Base-by-base conservation (phyloP, 1,140 invertebrate genomes). In the Temnothorax longispinosus region DNA sequence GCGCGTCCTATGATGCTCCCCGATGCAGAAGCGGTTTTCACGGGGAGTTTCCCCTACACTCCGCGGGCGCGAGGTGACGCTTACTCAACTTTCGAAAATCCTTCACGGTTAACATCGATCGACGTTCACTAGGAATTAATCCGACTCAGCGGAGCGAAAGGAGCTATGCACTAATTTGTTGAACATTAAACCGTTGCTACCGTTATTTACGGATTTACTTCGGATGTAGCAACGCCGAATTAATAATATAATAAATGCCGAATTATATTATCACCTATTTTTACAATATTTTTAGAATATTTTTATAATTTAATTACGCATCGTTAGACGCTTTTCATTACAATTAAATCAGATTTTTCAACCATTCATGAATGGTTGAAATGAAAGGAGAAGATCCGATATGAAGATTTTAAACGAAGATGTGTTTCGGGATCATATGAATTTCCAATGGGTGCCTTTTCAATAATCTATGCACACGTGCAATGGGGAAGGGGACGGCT, bases 401-500 rank as follows among this genome's bases (percentile, higher is more conserved):
- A 41, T 76, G 44, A 67, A 78, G 87, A 82, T 54, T 90, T 75
- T 89, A 92, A 93, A 93, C 87, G 91, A 88, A 89, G 81, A 90
- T 90, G 89, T 85, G 87, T 85, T 82, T 86, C 86, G 86, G 81
- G 77, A 75, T 90, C 88, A 77, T 86, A 90, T 90, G 88, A 93
- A 90, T 90, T 92, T 91, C 90, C 86, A 82, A 86, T 87, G 84
- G 87, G 50, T 62, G 84, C 77, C 87, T 87, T 92, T 90, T 84
- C 90, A 92, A 93, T 94, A 94, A 93, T 92, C 91, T 92, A 93
- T 93, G 93, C 90, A 85, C 92, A 90, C 90, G 87, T 93, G 88
- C 80, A 69, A 74, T 71, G 41, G 75, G 75, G 78, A 38, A 75
- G 67, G 84, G 10, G 86, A 52, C 47, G 15, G 47, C 27, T 27